A percentile compares a stretch with the other conserved stretches of the same genome.
Evolutionary conservation across 2,797 vertebrate species (phyloP).

Genomic region (Chelidonichthys spinosus): DNA sequence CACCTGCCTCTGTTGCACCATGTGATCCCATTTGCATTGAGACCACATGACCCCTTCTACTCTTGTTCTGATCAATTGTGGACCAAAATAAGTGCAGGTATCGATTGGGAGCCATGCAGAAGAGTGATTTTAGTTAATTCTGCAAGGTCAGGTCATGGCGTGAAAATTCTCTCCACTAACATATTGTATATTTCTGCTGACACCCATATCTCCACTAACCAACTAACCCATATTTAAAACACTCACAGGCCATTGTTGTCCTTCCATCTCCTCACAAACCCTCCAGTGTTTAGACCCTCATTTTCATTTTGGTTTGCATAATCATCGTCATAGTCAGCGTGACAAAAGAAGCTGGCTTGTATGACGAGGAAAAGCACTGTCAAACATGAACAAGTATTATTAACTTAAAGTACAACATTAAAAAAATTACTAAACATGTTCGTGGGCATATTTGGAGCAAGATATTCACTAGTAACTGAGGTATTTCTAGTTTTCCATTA

Average conservation of each 20-base stretch:
- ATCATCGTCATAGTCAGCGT: constrained; percentile 13
- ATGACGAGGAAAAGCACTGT: neutral
- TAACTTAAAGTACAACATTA: constrained; percentile 19
- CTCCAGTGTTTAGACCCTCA: neutral
- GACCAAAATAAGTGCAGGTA: constrained; percentile 60
- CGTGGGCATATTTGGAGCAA: constrained; percentile 47
- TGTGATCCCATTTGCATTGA: constrained; percentile 29
- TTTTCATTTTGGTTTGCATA: constrained; percentile 69
- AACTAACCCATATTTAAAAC: neutral
- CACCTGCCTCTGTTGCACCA: constrained; percentile 57
- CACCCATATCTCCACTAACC: neutral
- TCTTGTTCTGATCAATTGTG: constrained; percentile 51
- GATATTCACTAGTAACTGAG: constrained; percentile 17
- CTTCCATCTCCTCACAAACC: constrained; percentile 3
- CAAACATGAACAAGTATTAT: too few species aligned
- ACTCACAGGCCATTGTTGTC: neutral
- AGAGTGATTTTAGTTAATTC: constrained; percentile 53
- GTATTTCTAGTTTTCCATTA: constrained; percentile 4
- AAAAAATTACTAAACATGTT: constrained; percentile 20
- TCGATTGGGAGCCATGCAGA: constrained; percentile 50
- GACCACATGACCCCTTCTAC: constrained; percentile 37
- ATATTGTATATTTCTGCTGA: constrained; percentile 5
- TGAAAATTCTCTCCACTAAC: neutral
- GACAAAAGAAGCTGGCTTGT: constrained; percentile 17
- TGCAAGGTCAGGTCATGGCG: constrained; percentile 17